Base-by-base conservation (phyloP, 2,113 vertebrate genomes). In the Antigone vipio region DNA sequence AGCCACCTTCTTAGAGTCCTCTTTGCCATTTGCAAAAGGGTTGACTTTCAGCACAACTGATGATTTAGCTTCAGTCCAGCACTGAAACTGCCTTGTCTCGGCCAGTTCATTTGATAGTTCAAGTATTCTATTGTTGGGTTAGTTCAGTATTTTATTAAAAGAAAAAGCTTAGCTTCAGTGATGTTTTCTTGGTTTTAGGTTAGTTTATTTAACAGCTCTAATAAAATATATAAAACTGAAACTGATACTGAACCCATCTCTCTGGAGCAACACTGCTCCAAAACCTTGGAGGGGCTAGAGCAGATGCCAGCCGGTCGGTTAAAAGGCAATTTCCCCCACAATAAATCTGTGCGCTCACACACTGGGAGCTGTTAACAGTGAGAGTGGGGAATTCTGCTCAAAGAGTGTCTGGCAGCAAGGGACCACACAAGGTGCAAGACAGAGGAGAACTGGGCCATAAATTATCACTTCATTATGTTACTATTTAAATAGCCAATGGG, bases 201-300 rank as follows among this genome's bases (percentile, higher is more conserved):
- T 84, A 47, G 95, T 93, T 96, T 96, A 71, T 84, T 96, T 93
- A 89, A 93, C 47, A 59, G 63, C 44, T 87, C 26, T 77, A 93
- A 88, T 86, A 90, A 95, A 92, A 88, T 68, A 90, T 9, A 88
- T 62, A 85, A 93, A 90, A 85, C 47, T 62, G 91, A 95, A 97
- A 89, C 35, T 74, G 86, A 92, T 92, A 93, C 76, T 47, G 73
- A 66, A 35, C 64, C 50, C 86, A 55, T 91, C 69, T 89, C 91
- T 93, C 83, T 67, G 47, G 64, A 97, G 67, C 67, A 92, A 42
- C 63, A n/a, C 22, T 50, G 58, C 45, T 93, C 78, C 64, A 42
- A 95, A 92, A 16, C 22, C 24, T 74, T 67, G 47, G 73, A 92
- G 80, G 42, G 56, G 8, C 32, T 34, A 26, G 8, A 81, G 76